Evolutionary conservation across 2,797 vertebrate species (phyloP).

Genomic region (Harpagifer antarcticus): DNA sequence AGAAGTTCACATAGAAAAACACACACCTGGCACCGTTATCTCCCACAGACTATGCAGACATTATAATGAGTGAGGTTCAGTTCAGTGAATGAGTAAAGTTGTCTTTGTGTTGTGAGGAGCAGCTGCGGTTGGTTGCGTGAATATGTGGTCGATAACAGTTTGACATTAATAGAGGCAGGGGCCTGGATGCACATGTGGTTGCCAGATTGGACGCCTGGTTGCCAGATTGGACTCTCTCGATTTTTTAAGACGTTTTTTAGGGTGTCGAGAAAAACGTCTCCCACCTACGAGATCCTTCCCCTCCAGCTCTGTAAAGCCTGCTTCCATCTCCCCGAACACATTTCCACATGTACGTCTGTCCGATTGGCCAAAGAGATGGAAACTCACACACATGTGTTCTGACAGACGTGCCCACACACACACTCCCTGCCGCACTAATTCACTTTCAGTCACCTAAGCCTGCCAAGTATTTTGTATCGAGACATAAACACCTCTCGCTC

Average conservation of each 20-base stretch:
- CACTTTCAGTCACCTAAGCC: slow-evolving; percentile 65
- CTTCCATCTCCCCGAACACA: slow-evolving; percentile 57
- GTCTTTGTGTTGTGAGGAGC: slow-evolving; percentile 56
- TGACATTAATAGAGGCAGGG: slow-evolving; percentile 61
- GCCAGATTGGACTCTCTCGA: slow-evolving; percentile 67
- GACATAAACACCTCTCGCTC: slow-evolving; percentile 71
- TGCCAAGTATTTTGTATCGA: slow-evolving; percentile 70
- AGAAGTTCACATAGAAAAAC: slow-evolving; percentile 51
- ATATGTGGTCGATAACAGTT: slow-evolving; percentile 55
- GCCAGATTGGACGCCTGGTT: slow-evolving; percentile 11
- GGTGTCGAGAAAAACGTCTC: slow-evolving; percentile 61
- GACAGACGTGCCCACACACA: slow-evolving; percentile 67
- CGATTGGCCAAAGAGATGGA: slow-evolving; percentile 56
- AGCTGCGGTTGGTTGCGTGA: slow-evolving; percentile 60
- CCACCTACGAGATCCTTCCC: slow-evolving; percentile 30
- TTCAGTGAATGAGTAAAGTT: slow-evolving; percentile 49
- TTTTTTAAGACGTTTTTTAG: slow-evolving; percentile 58
- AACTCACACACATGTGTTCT: slow-evolving; percentile 51
- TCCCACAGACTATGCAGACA: slow-evolving; percentile 44
- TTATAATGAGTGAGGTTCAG: slow-evolving; percentile 31
- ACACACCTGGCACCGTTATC: slow-evolving; percentile 54
- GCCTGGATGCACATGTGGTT: slow-evolving; percentile 64
- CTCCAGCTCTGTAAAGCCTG: slow-evolving; percentile 20
- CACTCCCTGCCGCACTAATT: slow-evolving; percentile 59
- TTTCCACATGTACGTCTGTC: slow-evolving; percentile 66